A percentile compares a stretch with the other conserved stretches of the same genome.
phyloP scores from a whole-genome alignment of 2,797 vertebrate genomes.

The Acipenser transmontanus region DNA sequence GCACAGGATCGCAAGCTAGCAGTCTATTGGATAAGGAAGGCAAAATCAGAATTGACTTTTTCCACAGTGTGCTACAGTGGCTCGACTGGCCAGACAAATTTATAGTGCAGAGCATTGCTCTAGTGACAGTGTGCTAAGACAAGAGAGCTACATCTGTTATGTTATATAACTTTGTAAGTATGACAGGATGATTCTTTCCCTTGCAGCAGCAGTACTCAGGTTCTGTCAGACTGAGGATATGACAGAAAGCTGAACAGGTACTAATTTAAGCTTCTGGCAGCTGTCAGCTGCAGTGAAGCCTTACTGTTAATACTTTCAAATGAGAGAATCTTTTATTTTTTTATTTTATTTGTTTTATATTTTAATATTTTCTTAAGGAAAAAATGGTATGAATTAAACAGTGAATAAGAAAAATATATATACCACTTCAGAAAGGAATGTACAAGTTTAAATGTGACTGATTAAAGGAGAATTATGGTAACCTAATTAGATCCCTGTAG shows the following conservation, averaged over 20 bases:
- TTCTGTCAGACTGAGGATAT: conserved; percentile 31
- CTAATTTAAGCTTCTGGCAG: conserved; percentile 40
- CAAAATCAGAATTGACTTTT: no score
- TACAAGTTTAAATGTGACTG: conserved; percentile 51
- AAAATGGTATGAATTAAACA: no score
- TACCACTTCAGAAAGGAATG: conserved; percentile 51
- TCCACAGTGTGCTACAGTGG: no score
- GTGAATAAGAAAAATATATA: conserved; percentile 18
- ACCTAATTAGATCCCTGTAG: conserved; percentile 65
- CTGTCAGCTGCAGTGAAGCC: conserved; percentile 34
- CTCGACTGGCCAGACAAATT: no score
- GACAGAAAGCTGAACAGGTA: conserved; percentile 26
- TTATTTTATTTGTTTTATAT: background rate
- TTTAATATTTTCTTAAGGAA: no score
- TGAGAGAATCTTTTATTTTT: background rate
- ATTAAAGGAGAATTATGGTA: conserved; percentile 56
- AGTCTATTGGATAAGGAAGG: no score
- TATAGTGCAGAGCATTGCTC: no score
- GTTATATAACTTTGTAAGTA: no score
- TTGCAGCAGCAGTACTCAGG: conserved; percentile 26
- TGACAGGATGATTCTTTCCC: conserved; percentile 21
- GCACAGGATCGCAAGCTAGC: no score
- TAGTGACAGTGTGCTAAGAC: no score
- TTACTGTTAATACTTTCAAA: background rate
- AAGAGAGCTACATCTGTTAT: no score